Conservation (phyloP, 2,113 vertebrate genomes). For the Hippocampus guttulatus region DNA sequence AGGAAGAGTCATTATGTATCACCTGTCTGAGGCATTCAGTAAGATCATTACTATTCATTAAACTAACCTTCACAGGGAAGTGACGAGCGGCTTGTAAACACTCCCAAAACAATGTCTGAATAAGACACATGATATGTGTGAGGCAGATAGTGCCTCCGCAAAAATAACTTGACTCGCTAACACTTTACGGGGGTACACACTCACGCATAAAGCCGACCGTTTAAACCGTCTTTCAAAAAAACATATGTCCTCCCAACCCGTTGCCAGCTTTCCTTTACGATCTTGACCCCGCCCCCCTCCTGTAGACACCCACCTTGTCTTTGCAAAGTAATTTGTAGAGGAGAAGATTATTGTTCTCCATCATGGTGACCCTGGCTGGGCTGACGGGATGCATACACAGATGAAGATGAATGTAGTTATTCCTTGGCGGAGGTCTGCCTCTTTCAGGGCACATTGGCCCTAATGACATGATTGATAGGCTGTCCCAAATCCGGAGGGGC, state of each 20-base stretch:
- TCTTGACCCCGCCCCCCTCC: constrained; percentile 39
- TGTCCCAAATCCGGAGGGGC: constrained; percentile 96
- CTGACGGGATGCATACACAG: constrained; percentile 98
- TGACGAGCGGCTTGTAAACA: constrained; percentile 87
- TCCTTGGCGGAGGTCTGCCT: constrained; percentile 97
- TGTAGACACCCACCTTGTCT: constrained; percentile 76
- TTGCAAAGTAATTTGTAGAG: constrained; percentile 99
- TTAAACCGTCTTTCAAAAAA: constrained; percentile 29
- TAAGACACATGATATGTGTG: constrained; percentile 63
- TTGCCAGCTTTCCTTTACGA: constrained; percentile 43
- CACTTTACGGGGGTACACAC: constrained; percentile 30
- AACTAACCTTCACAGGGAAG: constrained; percentile 92
- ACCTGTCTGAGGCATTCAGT: constrained; percentile 73
- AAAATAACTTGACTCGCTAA: constrained; percentile 66
- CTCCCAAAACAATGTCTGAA: constrained; percentile 77
- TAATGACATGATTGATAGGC: constrained; percentile 99
- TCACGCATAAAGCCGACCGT: constrained; percentile 10
- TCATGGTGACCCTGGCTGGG: constrained; percentile 98
- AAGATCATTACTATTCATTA: constrained; percentile 90
- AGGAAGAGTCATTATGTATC: constrained; percentile 74
- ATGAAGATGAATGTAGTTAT: constrained; percentile 99
- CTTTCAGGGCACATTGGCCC: constrained; percentile 98
- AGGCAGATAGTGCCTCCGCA: constrained; percentile 63
- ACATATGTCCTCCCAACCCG: constrained; percentile 7
- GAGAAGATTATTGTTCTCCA: constrained; percentile 99